phyloP scores from a whole-genome alignment of 2,113 vertebrate species.

The Fregetta grallaria region DNA sequence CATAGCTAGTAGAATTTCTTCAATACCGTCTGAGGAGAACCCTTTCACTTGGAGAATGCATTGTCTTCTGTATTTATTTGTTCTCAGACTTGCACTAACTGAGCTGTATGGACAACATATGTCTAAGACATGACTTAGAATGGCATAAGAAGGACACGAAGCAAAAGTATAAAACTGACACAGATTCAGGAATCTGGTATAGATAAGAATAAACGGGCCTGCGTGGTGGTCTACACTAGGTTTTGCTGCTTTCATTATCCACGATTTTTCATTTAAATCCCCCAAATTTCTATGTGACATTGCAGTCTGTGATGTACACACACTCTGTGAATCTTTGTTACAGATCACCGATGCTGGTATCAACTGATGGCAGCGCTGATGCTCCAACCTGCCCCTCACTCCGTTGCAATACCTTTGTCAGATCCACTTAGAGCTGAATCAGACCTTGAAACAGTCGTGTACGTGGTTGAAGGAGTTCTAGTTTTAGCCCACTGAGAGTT shows the following conservation, averaged over 20 bases:
- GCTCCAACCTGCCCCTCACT: neutral
- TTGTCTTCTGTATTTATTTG: neutral
- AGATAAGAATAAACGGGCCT: neutral
- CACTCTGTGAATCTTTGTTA: neutral
- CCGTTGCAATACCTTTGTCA: neutral
- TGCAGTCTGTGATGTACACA: neutral
- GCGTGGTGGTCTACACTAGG: neutral
- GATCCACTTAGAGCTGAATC: neutral
- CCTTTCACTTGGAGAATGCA: neutral
- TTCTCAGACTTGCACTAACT: neutral
- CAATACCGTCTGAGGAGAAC: neutral
- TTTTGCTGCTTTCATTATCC: neutral
- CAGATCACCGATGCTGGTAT: fast-evolving
- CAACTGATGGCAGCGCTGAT: neutral
- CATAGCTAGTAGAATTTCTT: neutral
- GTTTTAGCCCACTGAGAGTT: neutral
- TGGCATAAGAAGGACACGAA: neutral
- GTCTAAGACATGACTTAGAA: neutral
- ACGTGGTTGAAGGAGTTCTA: neutral
- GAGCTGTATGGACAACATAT: neutral
- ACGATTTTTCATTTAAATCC: neutral
- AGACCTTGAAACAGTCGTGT: neutral
- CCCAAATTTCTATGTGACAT: neutral
- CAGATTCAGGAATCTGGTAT: neutral
- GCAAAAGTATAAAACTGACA: neutral